These are phyloP conservation scores for Ridgeia piscesae DNA, from an alignment of 1,140 invertebrate species.

Conservation along the genomic window DNA sequence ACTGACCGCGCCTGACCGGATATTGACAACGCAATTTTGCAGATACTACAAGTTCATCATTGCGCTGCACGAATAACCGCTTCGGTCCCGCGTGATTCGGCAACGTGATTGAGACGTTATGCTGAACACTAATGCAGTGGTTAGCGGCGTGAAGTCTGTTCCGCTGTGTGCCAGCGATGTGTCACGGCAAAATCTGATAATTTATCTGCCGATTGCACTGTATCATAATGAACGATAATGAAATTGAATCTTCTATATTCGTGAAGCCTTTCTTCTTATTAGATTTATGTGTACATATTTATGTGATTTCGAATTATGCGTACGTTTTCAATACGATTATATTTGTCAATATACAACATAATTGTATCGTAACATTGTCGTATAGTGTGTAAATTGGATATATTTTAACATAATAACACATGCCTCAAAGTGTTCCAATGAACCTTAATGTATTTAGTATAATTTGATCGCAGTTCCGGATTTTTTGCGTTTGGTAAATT, in stretches of 20 bases:
- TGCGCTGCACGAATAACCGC: background rate
- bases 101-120: background rate
- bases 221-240: background rate
- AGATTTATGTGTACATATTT: background rate
- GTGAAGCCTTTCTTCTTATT: background rate
- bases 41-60: background rate
- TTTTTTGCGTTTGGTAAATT: background rate
- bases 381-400: background rate
- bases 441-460: background rate
- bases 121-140: background rate
- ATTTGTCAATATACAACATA: no score
- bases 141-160: background rate
- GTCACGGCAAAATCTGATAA: background rate
- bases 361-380: background rate
- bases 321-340: background rate
- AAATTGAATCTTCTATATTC: background rate
- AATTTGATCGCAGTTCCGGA: background rate
- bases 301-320: background rate
- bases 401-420: background rate
- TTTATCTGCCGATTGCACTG: background rate
- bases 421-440: background rate
- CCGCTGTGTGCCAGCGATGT: background rate
- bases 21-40: background rate
- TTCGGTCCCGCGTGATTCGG: background rate
- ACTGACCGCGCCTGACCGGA: background rate